phyloP scores from a whole-genome alignment of 2,888 invertebrate genomes.

The Dendrolimus pini region DNA sequence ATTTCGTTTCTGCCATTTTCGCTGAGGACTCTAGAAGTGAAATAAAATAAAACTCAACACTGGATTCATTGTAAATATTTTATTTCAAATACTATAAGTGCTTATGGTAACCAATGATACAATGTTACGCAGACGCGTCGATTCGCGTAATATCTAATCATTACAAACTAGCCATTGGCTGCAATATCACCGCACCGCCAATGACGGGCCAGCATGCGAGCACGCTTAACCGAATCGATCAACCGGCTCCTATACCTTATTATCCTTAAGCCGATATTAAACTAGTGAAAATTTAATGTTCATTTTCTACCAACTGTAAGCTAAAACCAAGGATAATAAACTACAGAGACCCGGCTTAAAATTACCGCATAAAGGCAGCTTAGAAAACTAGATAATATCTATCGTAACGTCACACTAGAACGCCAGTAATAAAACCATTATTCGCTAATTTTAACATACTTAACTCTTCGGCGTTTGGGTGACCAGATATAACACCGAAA shows the following conservation, averaged over 20 bases:
- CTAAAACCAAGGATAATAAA: too few species aligned
- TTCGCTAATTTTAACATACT: constrained; percentile 12
- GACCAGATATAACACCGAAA: too few species aligned
- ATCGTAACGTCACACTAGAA: constrained; percentile 22
- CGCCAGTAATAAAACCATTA: constrained; percentile 23
- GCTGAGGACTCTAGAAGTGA: too few species aligned
- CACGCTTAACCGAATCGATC: constrained; percentile 6
- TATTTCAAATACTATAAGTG: constrained; percentile 74
- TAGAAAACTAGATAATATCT: constrained; percentile 57
- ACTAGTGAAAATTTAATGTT: too few species aligned
- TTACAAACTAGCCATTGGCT: constrained; percentile 58
- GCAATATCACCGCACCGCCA: constrained; percentile 61
- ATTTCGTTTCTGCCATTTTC: too few species aligned
- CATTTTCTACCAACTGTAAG: constrained; percentile 10
- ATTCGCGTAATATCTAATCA: constrained; percentile 48
- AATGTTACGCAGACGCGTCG: constrained; percentile 52
- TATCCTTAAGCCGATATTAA: too few species aligned
- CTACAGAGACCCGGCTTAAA: constrained; percentile 23
- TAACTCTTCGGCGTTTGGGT: neutral
- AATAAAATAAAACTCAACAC: too few species aligned
- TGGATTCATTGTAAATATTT: constrained; percentile 65
- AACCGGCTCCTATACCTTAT: too few species aligned
- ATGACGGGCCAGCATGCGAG: constrained; percentile 46
- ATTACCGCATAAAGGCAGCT: constrained; percentile 50
- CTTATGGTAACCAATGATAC: constrained; percentile 77